Conservation (phyloP, 2,797 vertebrate genomes). For the Sebastes melanostomus region DNA sequence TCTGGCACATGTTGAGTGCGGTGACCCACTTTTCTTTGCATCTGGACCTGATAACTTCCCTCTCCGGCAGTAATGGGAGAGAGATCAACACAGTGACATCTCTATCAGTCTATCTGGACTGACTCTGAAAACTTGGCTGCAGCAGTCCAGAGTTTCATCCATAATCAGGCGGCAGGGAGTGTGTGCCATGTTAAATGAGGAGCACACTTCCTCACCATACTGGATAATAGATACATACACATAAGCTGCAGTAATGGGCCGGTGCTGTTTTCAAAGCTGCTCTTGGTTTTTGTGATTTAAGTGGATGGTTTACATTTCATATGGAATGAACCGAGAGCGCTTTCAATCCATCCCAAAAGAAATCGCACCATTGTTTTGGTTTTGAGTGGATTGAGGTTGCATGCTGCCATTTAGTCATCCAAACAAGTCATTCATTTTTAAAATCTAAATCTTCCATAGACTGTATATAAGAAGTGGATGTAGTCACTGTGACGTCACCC, state of each 20-base stretch:
- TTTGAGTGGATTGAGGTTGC: conserved; percentile 32
- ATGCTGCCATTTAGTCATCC: conserved; percentile 19
- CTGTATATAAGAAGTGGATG: too few species aligned
- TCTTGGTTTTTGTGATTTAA: conserved; percentile 34
- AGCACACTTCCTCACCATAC: background rate
- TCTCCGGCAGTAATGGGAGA: conserved; percentile 26
- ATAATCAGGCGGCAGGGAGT: conserved; percentile 33
- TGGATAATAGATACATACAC: background rate
- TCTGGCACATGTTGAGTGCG: conserved; percentile 63
- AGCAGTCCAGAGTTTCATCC: conserved; percentile 12
- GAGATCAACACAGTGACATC: conserved; percentile 47
- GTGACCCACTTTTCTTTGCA: conserved; percentile 73
- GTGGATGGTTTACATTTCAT: conserved; percentile 50
- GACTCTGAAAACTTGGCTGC: conserved; percentile 51
- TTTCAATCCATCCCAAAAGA: conserved; percentile 15
- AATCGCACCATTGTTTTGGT: conserved; percentile 43
- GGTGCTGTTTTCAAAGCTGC: conserved; percentile 33
- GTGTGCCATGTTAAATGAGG: conserved; percentile 28
- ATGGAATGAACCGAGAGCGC: conserved; percentile 5
- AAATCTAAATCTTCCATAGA: background rate
- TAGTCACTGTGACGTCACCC: too few species aligned
- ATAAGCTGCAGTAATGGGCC: background rate
- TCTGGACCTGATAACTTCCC: conserved; percentile 70
- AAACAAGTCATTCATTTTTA: conserved; percentile 30
- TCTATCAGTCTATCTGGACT: conserved; percentile 51